Evolutionary conservation across 1,140 invertebrate genomes (phyloP).

Genomic region (Drosophila pseudoananassae): DNA sequence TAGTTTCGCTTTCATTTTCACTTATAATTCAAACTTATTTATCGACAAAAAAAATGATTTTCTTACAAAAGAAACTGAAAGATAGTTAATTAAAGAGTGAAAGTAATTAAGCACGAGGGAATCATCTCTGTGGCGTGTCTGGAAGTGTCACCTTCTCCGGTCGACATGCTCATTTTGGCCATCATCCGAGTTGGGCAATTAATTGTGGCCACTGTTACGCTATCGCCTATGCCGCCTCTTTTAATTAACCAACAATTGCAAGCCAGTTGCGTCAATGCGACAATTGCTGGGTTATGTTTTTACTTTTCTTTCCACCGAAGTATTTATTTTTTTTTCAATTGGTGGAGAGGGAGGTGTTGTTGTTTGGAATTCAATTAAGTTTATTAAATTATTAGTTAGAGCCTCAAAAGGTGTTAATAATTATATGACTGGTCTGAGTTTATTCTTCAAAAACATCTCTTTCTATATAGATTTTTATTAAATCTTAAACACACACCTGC

Average conservation of each 20-base stretch:
- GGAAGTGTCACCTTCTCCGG: constrained; percentile 45
- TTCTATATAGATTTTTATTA: background rate
- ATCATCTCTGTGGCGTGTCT: constrained; percentile 29
- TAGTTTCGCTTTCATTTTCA: constrained; percentile 59
- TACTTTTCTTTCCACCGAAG: constrained; percentile 2
- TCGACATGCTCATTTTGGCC: constrained; percentile 37
- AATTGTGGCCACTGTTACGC: constrained; percentile 56
- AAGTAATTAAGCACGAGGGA: constrained; percentile 66
- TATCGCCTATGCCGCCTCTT: constrained; percentile 32
- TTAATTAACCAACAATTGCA: constrained; percentile 63
- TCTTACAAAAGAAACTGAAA: background rate
- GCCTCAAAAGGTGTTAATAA: background rate
- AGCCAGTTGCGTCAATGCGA: constrained; percentile 71
- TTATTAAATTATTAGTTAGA: constrained; percentile 32
- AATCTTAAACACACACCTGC: constrained; percentile 20
- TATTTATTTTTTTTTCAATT: constrained; percentile 38
- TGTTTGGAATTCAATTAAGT: constrained; percentile 37
- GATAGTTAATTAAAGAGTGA: constrained; percentile 48
- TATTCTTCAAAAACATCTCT: background rate
- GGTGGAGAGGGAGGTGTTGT: constrained; percentile 39
- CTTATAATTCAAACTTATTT: constrained; percentile 50
- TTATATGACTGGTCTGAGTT: background rate
- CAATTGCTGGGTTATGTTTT: constrained; percentile 57
- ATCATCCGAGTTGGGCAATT: constrained; percentile 42
- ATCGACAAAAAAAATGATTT: constrained; percentile 49